Evolutionary conservation across 2,888 invertebrate species (phyloP).

Genomic region (Eilema caniola): DNA sequence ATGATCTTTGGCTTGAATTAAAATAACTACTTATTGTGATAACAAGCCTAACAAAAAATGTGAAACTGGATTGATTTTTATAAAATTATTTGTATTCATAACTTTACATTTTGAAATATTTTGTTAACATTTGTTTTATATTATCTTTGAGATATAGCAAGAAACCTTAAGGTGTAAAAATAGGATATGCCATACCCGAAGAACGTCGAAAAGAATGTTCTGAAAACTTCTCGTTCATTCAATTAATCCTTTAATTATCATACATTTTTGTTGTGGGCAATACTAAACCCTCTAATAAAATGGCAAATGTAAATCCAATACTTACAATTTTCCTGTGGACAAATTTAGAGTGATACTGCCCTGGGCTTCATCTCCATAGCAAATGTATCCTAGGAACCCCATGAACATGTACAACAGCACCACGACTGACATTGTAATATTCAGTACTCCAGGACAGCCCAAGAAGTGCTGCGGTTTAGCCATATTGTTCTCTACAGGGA

Average conservation of each 20-base stretch:
- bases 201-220: no score
- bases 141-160: no score
- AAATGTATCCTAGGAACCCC: slow-evolving; percentile 96
- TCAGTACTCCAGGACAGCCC: slow-evolving; percentile 94
- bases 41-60: no score
- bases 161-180: no score
- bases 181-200: no score
- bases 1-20: no score
- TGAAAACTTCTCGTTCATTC: neutral
- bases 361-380: slow-evolving; percentile 90
- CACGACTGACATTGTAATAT: slow-evolving; percentile 94
- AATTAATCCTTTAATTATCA: neutral
- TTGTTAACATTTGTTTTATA: no score
- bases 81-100: no score
- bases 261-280: neutral
- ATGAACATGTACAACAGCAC: slow-evolving; percentile 92
- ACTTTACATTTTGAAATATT: no score
- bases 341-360: slow-evolving; percentile 95
- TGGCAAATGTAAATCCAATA: slow-evolving; percentile 36
- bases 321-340: slow-evolving; percentile 89
- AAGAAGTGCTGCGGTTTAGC: slow-evolving; percentile 93
- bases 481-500: slow-evolving; percentile 98
- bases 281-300: no score
- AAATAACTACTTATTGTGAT: no score
- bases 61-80: no score